Base-by-base conservation (phyloP, 2,113 vertebrate genomes). In the Vimba vimba region DNA sequence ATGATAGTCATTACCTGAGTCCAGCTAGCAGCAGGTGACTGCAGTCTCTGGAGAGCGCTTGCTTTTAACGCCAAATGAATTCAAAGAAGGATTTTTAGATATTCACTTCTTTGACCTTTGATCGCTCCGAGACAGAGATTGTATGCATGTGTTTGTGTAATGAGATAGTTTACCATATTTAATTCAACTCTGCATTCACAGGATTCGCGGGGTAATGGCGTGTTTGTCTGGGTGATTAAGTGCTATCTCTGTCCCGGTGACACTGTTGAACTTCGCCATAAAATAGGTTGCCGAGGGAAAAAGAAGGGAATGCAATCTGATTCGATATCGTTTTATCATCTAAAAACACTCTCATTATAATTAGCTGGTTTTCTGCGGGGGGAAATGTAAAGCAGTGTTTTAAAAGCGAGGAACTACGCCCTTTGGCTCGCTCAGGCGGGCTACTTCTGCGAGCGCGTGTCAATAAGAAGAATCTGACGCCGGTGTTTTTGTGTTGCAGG, bases 381-480 rank as follows among this genome's bases (percentile, higher is more conserved):
- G 77, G 76, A 82, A 85, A 87, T 90, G 90, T 85, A 89, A 86
- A 74, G 69, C 68, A 27, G 87, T 79, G 82, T 78, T 91, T 90
- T 89, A 90, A 90, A 80, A 85, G 84, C 52, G 64, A 79, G 87
- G 64, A 82, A 71, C 78, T 57, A 82, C 81, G 79, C 85, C 83
- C 87, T 88, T 85, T 75, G 87, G 73, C 66, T 60, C 50, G 21
- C 76, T 76, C 27, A 69, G 47, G 76, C 85, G 86, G 83, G 87
- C 89, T 92, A 90, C 92, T 92, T 88, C 86, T 85, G 90, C 90
- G 89, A 93, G 90, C 89, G 82, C 88, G 92, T 94, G 94, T 95
- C 95, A 95, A 94, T 93, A 94, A 94, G 94, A 96, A 94, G 94
- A 91, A 93, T 94, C 93, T 91, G 91, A 95, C 93, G 92, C 92